Base-by-base conservation (phyloP, 1,140 invertebrate genomes). In the Aricia agestis region DNA sequence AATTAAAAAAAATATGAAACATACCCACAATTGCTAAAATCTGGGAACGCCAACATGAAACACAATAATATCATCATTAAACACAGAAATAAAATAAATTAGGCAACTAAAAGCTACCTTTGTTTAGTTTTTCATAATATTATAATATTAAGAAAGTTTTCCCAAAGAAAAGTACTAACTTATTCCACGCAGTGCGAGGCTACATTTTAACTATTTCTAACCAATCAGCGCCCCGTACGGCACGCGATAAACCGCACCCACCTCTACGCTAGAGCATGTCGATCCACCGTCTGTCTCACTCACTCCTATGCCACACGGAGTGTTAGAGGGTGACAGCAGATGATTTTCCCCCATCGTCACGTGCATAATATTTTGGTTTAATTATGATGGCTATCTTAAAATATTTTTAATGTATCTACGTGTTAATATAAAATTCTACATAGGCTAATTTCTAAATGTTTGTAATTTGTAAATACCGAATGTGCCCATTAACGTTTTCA, bases 291-390 rank as follows among this genome's bases (percentile, higher is more conserved):
- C 76, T 69, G 69, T 87, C 86, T 79, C 84, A 41, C 73, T 90
- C 82, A 72, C 77, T 69, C 82, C 15, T 73, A 79, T 75, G 72
- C 61, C 11, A 68, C 70, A 74, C 11, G 4, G 19, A 32, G 10
- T 6, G 81, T 74, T 76, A 31, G 82, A 84, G 19, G 80, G 74
- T 71, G 83, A 87, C 71, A 70, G 80, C 68, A 63, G 59, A 75
- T 32, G 72, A 76, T 82, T 84, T 82, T 74, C 78, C 76, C 77
- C 79, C 79, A 13, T 52, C 11, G 45, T 52, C 45, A 79, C 76
- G 76, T 75, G 80, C 75, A 88, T 90, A 82, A 87, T 83, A 84
- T 89, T 90, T 88, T 87, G 82, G 83, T 87, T 86, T 79, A 85
- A 81, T 88, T 63, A 63, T 19, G 59, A 63, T 63, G 18, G 25